Evolutionary conservation across 1,140 invertebrate genomes (phyloP), one percentile per base, ranked within the genome.

Genomic region (Venturia canescens): DNA sequence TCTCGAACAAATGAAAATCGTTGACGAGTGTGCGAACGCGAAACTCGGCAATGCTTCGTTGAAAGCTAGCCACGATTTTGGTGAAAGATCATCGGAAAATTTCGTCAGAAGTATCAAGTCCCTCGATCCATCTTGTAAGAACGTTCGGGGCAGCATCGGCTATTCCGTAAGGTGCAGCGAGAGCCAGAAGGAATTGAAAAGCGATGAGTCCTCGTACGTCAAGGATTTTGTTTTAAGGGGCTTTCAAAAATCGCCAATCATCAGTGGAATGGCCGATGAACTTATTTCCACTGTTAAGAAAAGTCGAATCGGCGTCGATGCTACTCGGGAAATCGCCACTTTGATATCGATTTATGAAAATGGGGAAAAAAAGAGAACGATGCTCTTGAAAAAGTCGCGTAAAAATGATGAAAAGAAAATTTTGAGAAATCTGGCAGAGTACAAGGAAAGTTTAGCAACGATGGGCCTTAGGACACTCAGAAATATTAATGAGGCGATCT

Each of bases 61-160:
- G 18, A 27, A 76, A 27, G 23, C 1, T 23, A 0, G 4, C 27
- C 4, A 63, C n/a, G 27, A 13, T 13, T 50, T 31, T 16, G 27
- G 16, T 11, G 53, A 31, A 27, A 31, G 50, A 31, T 57, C 74
- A 16, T 66, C 74, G 13, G 6, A 31, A 21, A 60, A 21, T 34
- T 70, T 81, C 2, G 5, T 57, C 5, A 3, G 23, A 57, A 26
- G 18, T 11, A 82, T 87, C 29, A 48, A 80, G 74, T n/a, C 27
- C 11, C 16, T 87, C 48, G 84, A 83, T 27, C 67, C 81, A n/a
- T 84, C 81, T 63, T 81, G 82, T 6, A 57, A 31, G n/a, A 15
- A 57, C 18, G 3, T 29, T 0, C 50, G 81, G 18, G 63, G 76
- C 5, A 3, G 69, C 3, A 60, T 21, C 9, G 57, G 29, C 11